These are phyloP conservation scores for Limnephilus auricula DNA, from an alignment of 2,888 invertebrate genomes.

Conservation along the genomic window DNA sequence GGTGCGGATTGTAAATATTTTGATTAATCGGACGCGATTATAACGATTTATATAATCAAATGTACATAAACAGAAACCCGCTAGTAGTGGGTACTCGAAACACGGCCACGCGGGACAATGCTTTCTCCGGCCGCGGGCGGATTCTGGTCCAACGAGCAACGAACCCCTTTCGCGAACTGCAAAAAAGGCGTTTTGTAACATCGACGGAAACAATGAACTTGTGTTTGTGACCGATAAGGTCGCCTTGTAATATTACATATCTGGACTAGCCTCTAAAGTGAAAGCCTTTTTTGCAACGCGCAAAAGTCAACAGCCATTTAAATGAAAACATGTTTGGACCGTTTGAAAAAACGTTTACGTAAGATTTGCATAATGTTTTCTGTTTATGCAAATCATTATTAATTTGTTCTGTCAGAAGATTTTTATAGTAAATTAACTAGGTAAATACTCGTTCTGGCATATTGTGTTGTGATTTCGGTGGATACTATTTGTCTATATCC, in stretches of 20 bases:
- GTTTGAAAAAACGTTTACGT: no score
- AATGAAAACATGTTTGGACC: no score
- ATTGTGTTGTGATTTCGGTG: background rate
- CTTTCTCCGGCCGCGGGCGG: slow-evolving; percentile 55
- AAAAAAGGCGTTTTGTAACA: slow-evolving; percentile 50
- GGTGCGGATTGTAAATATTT: slow-evolving; percentile 46
- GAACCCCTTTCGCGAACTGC: slow-evolving; percentile 51
- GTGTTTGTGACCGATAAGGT: slow-evolving; percentile 19
- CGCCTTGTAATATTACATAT: background rate
- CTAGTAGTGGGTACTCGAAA: background rate
- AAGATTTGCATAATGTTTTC: no score
- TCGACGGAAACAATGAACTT: slow-evolving; percentile 32
- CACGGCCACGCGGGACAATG: slow-evolving; percentile 48
- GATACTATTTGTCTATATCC: background rate
- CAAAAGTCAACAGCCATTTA: no score
- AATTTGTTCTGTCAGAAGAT: no score
- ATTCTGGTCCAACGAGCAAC: slow-evolving; percentile 38
- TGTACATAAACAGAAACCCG: slow-evolving; percentile 31
- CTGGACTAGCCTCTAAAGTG: background rate
- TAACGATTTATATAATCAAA: slow-evolving; percentile 55
- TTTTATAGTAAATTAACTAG: no score
- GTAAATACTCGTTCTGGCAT: no score
- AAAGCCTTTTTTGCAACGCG: slow-evolving; percentile 13
- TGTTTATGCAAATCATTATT: no score
- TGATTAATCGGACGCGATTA: slow-evolving; percentile 57